Percentiles rank a stretch among this genome's conserved stretches.
These are phyloP conservation scores for Emys orbicularis DNA, from an alignment of 2,797 vertebrate genomes.

Conservation along the genomic window DNA sequence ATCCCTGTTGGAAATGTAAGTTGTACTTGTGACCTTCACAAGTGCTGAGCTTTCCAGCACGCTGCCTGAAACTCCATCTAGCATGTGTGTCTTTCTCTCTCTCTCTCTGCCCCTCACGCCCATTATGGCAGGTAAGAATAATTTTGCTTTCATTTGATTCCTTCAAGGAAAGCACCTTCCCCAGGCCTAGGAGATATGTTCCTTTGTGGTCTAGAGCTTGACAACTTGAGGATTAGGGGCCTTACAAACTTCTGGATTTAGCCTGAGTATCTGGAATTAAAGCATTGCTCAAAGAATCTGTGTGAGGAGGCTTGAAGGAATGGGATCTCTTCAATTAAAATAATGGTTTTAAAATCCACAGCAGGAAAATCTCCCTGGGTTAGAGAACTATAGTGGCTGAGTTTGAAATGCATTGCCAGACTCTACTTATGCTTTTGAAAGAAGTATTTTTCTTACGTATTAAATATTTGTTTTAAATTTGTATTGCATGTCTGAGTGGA, in stretches of 20 bases:
- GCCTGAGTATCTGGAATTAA: neutral
- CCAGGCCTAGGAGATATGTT: accelerated
- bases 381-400: neutral
- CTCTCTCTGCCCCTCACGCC: neutral
- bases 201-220: neutral
- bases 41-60: neutral
- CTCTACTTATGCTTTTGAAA: neutral
- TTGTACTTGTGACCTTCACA: slow-evolving; percentile 58
- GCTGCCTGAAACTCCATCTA: slow-evolving; percentile 32
- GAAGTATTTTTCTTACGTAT: accelerated
- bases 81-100: neutral
- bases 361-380: neutral
- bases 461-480: neutral
- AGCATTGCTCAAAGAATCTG: neutral
- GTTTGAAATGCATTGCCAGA: neutral
- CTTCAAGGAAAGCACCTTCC: neutral
- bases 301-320: neutral
- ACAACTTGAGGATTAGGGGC: neutral
- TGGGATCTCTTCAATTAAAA: neutral
- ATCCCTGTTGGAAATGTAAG: slow-evolving; percentile 43
- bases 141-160: neutral
- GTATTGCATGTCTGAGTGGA: neutral
- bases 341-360: neutral
- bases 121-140: neutral
- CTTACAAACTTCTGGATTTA: neutral